phyloP scores from a whole-genome alignment of 2,888 invertebrate species.

The Bugula neritina region DNA sequence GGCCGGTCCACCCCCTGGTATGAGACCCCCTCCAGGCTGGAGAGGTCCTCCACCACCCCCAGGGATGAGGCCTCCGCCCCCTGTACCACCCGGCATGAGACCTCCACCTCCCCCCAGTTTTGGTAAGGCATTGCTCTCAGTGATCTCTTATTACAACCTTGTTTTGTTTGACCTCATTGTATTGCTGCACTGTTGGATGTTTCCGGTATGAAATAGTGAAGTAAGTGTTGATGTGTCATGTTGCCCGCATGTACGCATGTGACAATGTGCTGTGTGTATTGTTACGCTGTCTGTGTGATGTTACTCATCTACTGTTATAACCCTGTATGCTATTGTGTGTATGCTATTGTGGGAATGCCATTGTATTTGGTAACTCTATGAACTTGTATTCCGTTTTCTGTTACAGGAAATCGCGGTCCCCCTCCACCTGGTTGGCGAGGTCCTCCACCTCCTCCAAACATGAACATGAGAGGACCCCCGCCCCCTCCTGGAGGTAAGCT shows the following conservation, averaged over 20 bases:
- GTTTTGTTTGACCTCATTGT: not conserved
- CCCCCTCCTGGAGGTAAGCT: constrained; percentile 31
- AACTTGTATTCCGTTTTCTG: too few relatives aligned
- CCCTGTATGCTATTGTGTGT: too few relatives aligned
- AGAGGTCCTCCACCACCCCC: constrained; percentile 35
- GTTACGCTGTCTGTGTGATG: too few relatives aligned
- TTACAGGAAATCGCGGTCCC: constrained; percentile 31
- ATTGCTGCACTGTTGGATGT: too few relatives aligned
- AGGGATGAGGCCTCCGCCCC: constrained; percentile 29
- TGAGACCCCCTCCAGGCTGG: constrained; percentile 41
- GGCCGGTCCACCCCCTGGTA: constrained; percentile 28
- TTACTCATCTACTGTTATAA: too few relatives aligned
- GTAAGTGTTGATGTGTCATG: too few relatives aligned
- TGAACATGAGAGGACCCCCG: constrained; percentile 36
- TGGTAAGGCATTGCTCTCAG: not conserved
- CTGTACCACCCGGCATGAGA: constrained; percentile 27
- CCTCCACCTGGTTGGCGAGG: constrained; percentile 7
- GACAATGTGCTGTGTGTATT: too few relatives aligned
- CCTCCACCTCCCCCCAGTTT: constrained; percentile 30
- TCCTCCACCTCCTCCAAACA: constrained; percentile 28
- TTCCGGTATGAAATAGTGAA: too few relatives aligned
- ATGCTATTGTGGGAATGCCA: too few relatives aligned
- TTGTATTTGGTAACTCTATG: too few relatives aligned
- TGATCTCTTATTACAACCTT: not conserved
- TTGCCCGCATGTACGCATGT: too few relatives aligned